Base-by-base conservation (phyloP, 2,797 vertebrate species). In the Spondyliosoma cantharus region DNA sequence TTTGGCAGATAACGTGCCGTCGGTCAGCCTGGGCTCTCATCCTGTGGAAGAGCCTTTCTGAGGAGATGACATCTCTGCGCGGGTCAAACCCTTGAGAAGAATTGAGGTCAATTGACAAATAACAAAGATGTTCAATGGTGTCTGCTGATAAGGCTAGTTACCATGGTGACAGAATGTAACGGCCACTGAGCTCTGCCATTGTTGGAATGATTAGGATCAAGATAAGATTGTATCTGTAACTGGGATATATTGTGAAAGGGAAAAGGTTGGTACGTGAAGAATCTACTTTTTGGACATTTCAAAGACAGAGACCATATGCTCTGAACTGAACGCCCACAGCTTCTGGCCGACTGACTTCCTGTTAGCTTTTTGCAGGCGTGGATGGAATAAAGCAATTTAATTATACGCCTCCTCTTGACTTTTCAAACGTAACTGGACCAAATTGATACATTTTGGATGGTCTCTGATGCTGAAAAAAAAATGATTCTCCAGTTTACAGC, bases 71-170 rank as follows among this genome's bases (percentile, higher is more conserved):
- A 72, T 79, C 14, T 1, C 54, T 1, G 4, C 60, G 48, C 45
- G 53, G 80, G 78, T 90, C 85, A 75, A 83, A 85, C 72, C 85
- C 76, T 74, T 68, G 48, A 67, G 43, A 81, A 82, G 70, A 86
- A 82, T 66, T 22, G 46, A 88, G 74, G 83, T 90, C 81, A 86
- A 84, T 79, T 81, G 82, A 89, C 74, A 76, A 77, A 81, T 85
- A 83, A 81, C 67, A 71, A 71, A 75, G 78, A 49, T 9, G 24
- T 66, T 85, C 37, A 70, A 45, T 78, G 78, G 77, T 63, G 67
- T 76, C 65, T 1, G 5, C 75, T 81, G 86, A 90, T 91, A 91
- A 88, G 78, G 75, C 56, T 45, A 12, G 90, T 92, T 88, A 74
- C 91, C 83, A 88, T 89, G 86, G 89, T 53, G 42, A 92, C 76